A percentile compares a stretch with the other conserved stretches of the same genome.
Conservation (phyloP, 2,797 vertebrate genomes). For the Cuniculus paca region DNA sequence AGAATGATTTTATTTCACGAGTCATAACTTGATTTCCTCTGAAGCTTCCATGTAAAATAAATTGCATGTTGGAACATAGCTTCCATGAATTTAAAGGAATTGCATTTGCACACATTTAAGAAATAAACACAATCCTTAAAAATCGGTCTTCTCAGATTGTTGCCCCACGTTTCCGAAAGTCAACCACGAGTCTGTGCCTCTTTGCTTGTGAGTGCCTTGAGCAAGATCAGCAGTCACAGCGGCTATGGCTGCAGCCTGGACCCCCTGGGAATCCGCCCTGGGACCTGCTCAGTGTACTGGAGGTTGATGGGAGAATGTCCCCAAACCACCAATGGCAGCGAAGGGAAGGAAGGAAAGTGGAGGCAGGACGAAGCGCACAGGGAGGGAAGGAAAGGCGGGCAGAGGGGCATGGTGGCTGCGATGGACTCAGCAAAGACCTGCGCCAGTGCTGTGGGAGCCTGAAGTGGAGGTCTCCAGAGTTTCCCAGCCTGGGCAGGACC, state of each 20-base stretch:
- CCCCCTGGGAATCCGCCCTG: background rate
- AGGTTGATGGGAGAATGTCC: background rate
- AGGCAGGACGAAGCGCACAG: background rate
- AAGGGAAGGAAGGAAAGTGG: background rate
- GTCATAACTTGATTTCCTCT: background rate
- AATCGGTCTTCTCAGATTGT: background rate
- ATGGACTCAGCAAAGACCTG: background rate
- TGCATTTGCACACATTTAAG: background rate
- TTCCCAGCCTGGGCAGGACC: too few relatives aligned
- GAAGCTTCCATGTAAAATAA: conserved; percentile 29
- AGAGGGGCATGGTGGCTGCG: background rate
- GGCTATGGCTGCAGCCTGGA: rapidly evolving
- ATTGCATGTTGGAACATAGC: background rate
- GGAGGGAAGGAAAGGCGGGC: background rate
- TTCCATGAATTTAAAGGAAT: background rate
- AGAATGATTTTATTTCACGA: background rate
- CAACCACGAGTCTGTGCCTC: rapidly evolving
- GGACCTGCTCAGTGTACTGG: rapidly evolving
- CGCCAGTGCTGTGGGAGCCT: background rate
- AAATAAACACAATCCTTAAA: background rate
- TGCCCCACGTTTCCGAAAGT: background rate
- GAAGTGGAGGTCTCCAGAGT: too few relatives aligned
- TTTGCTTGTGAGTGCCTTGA: background rate
- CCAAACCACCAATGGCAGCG: background rate
- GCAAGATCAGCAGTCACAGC: background rate